Evolutionary conservation across 2,797 vertebrate species (phyloP).

Genomic region (Crossoptilon crossoptilon): DNA sequence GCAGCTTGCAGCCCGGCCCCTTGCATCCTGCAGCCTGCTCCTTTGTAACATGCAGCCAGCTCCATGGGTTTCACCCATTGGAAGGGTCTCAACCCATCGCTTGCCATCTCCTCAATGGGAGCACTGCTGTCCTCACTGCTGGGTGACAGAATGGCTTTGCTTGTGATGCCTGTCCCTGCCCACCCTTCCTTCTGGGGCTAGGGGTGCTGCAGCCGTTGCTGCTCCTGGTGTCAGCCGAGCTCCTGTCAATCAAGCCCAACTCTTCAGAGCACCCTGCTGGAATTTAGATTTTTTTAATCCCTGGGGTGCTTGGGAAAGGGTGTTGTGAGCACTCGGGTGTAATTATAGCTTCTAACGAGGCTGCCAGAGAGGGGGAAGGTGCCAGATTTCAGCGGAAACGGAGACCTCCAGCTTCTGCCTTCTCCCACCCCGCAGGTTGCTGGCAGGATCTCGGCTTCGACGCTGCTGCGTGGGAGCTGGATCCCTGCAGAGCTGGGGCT

Average conservation of each 20-base stretch:
- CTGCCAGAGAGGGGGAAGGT: conserved; percentile 28
- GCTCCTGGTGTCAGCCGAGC: background rate
- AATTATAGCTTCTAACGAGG: conserved; percentile 20
- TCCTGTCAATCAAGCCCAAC: conserved; percentile 1
- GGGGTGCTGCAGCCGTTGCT: accelerated
- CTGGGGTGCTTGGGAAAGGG: background rate
- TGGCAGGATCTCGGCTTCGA: background rate
- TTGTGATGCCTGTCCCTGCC: background rate
- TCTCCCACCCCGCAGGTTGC: background rate
- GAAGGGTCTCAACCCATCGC: background rate
- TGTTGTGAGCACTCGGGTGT: background rate
- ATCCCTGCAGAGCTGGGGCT: background rate
- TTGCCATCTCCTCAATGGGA: accelerated
- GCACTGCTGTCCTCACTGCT: background rate
- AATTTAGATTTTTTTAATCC: background rate
- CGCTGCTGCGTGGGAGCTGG: background rate
- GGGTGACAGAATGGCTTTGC: background rate
- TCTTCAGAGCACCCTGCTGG: background rate
- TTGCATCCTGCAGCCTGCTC: too few relatives aligned
- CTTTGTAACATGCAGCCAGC: too few relatives aligned
- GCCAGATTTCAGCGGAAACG: conserved; percentile 12
- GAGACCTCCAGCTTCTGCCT: conserved; percentile 32
- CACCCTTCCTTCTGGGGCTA: background rate
- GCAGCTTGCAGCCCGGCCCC: too few relatives aligned
- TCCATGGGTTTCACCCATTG: background rate